These are phyloP conservation scores for Cotesia congregata DNA, from an alignment of 2,888 invertebrate species.

Conservation along the genomic window DNA sequence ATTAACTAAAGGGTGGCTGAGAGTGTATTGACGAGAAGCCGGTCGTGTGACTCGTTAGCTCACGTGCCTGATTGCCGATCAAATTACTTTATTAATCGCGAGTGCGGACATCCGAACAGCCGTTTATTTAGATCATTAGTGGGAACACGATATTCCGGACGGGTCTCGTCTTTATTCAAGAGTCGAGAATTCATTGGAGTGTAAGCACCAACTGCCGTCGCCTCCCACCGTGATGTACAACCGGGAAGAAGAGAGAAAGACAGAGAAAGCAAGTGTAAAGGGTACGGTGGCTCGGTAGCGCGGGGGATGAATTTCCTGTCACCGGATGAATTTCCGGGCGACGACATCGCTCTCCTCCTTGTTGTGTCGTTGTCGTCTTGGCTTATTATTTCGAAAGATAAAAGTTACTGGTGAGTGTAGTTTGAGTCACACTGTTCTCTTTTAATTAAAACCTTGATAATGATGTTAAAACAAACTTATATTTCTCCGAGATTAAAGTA, in stretches of 20 bases:
- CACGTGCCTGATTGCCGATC: constrained; percentile 55
- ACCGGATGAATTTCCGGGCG: constrained; percentile 40
- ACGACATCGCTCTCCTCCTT: neutral
- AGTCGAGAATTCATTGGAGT: constrained; percentile 21
- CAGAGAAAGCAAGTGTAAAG: constrained; percentile 23
- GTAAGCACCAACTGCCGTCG: constrained; percentile 16
- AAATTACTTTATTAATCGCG: constrained; percentile 58
- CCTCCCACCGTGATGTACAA: constrained; percentile 11
- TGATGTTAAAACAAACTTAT: neutral
- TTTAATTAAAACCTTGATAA: neutral
- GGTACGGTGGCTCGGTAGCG: constrained; percentile 8
- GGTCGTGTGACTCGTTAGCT: constrained; percentile 51
- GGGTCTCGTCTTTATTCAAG: constrained; percentile 19
- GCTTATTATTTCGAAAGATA: constrained; percentile 4
- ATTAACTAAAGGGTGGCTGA: constrained; percentile 10
- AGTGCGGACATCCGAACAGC: constrained; percentile 52
- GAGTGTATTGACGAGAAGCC: constrained; percentile 31
- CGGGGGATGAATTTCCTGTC: constrained; percentile 36
- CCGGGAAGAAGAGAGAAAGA: constrained; percentile 37
- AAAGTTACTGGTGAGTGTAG: neutral
- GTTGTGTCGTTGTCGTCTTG: neutral
- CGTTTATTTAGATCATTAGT: constrained; percentile 54
- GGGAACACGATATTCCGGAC: constrained; percentile 44
- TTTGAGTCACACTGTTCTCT: neutral
- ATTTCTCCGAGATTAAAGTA: neutral